phyloP scores from a whole-genome alignment of 2,797 vertebrate species.

The Varecia variegata region DNA sequence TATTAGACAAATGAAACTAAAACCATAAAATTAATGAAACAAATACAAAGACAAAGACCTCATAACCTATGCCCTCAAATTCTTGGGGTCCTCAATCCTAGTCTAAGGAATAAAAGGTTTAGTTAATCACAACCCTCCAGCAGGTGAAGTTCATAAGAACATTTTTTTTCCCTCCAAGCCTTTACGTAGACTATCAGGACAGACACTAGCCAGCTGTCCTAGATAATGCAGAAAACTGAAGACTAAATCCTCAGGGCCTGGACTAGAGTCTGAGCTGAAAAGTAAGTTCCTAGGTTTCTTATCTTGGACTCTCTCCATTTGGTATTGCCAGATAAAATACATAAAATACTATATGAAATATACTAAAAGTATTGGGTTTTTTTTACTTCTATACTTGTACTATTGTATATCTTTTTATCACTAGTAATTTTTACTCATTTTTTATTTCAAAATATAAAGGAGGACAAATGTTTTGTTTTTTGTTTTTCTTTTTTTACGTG shows the following conservation, averaged over 20 bases:
- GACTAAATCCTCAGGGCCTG: background rate
- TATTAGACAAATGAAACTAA: background rate
- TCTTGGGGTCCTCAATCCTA: background rate
- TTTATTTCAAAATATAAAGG: no score
- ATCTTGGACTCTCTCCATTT: background rate
- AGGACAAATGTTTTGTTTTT: no score
- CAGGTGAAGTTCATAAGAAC: background rate
- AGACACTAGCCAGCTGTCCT: background rate
- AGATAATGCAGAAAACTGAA: background rate
- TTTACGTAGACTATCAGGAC: background rate
- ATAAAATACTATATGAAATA: background rate
- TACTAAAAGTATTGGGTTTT: background rate
- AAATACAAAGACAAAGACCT: background rate
- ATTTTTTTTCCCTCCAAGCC: rapidly evolving
- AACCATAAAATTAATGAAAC: background rate
- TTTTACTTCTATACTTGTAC: no score
- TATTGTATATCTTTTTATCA: no score
- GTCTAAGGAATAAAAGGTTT: background rate
- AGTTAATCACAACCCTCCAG: background rate
- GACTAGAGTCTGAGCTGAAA: background rate
- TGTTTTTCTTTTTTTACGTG: no score
- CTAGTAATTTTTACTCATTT: no score
- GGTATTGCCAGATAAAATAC: background rate
- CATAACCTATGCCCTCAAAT: background rate
- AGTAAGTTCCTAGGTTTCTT: background rate